phyloP scores from a whole-genome alignment of 2,113 vertebrate species.

The Callospermophilus lateralis region DNA sequence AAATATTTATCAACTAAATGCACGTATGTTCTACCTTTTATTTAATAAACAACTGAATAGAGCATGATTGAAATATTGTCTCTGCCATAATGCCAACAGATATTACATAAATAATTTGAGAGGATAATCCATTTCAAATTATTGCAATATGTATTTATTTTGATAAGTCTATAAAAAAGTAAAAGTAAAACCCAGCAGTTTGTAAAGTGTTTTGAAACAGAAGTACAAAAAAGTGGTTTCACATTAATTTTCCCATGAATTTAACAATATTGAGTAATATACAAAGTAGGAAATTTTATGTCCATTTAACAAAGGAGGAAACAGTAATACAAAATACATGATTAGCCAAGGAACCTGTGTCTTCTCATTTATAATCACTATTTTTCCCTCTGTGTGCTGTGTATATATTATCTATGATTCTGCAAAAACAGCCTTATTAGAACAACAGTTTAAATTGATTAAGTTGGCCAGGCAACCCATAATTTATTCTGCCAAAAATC shows the following conservation, averaged over 20 bases:
- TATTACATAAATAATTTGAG: not conserved
- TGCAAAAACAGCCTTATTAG: not conserved
- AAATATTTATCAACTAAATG: constrained; percentile 30
- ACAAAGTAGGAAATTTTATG: not conserved
- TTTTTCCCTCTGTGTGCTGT: not conserved
- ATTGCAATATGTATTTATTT: not conserved
- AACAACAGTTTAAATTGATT: not conserved
- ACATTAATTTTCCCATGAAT: not conserved
- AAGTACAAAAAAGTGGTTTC: not conserved
- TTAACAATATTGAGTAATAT: not conserved
- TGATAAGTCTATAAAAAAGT: not conserved
- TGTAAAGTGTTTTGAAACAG: not conserved
- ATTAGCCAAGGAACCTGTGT: not conserved
- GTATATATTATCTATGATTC: not conserved
- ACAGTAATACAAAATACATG: not conserved
- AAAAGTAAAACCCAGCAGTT: not conserved
- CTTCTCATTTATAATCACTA: constrained; percentile 6
- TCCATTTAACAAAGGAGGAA: not conserved
- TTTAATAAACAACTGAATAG: not conserved
- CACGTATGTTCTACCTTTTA: not conserved
- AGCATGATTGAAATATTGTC: not conserved
- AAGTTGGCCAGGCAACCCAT: not conserved
- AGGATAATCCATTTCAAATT: constrained; percentile 17
- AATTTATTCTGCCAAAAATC: not conserved
- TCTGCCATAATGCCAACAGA: not conserved